Conservation (phyloP, 2,797 vertebrate genomes). For the Myioborus miniatus region DNA sequence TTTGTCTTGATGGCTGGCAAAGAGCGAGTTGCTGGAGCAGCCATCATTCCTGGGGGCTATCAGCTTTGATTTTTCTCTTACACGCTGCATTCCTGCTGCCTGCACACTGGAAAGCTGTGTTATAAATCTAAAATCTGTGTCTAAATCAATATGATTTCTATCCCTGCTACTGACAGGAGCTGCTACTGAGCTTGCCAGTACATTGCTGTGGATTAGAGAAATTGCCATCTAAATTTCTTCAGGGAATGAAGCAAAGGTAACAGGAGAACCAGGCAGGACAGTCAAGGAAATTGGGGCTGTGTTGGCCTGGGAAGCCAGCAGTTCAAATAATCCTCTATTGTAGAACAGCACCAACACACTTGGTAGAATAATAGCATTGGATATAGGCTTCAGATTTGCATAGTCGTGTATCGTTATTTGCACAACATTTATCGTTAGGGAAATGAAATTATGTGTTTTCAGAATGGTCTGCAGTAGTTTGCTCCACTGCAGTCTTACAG, state of each 20-base stretch:
- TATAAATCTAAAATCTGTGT: background rate
- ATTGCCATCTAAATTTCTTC: background rate
- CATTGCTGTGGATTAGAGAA: background rate
- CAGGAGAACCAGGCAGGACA: background rate
- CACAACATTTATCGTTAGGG: background rate
- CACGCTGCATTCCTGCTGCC: rapidly evolving
- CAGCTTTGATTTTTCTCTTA: conserved; percentile 11
- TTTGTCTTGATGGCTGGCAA: background rate
- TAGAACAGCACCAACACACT: background rate
- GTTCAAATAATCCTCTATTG: background rate
- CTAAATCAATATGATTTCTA: background rate
- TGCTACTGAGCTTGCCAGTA: background rate
- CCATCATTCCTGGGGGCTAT: background rate
- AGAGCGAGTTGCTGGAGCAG: background rate
- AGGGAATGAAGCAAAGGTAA: background rate
- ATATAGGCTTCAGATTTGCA: background rate
- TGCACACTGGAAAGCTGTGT: background rate
- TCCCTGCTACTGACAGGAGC: background rate
- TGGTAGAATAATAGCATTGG: background rate
- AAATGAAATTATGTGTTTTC: background rate
- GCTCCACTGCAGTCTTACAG: background rate
- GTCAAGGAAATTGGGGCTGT: background rate
- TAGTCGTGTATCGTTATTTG: too few relatives aligned
- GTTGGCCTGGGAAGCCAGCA: background rate
- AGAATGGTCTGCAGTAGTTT: background rate